A percentile compares a stretch with the other conserved stretches of the same genome.
phyloP scores from a whole-genome alignment of 2,113 vertebrate genomes.

The Cheirogaleus medius region DNA sequence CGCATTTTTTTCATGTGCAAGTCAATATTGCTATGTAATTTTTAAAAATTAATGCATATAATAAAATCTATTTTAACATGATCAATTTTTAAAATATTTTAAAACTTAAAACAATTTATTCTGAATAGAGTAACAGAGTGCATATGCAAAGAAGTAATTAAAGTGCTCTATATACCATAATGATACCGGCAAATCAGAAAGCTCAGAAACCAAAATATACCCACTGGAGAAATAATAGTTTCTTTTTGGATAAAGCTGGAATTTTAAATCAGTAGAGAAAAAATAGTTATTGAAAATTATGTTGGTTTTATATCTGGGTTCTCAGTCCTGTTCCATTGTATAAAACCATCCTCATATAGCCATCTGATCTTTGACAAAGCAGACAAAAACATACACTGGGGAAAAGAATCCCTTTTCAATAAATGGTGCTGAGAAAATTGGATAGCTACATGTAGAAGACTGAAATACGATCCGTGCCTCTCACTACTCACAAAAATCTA shows the following conservation, averaged over 20 bases:
- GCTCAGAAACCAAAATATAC: not conserved
- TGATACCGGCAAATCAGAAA: not conserved
- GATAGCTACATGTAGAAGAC: no score
- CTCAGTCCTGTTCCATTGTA: no score
- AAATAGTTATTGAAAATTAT: not conserved
- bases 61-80: not conserved
- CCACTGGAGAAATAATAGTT: not conserved
- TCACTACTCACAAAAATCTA: no score
- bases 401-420: no score
- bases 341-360: no score
- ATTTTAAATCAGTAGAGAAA: not conserved
- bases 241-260: not conserved
- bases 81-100: not conserved
- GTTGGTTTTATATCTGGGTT: not conserved
- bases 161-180: not conserved
- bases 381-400: no score
- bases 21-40: not conserved
- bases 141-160: not conserved
- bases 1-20: not conserved
- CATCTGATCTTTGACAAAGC: no score
- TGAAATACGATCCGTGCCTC: no score
- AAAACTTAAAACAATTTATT: not conserved
- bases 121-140: not conserved
- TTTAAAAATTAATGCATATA: not conserved
- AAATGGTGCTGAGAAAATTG: no score